Percentiles rank a stretch among this genome's conserved stretches.
These are phyloP conservation scores for Drosophila tanythrix DNA, from an alignment of 2,888 invertebrate genomes.

Conservation along the genomic window DNA sequence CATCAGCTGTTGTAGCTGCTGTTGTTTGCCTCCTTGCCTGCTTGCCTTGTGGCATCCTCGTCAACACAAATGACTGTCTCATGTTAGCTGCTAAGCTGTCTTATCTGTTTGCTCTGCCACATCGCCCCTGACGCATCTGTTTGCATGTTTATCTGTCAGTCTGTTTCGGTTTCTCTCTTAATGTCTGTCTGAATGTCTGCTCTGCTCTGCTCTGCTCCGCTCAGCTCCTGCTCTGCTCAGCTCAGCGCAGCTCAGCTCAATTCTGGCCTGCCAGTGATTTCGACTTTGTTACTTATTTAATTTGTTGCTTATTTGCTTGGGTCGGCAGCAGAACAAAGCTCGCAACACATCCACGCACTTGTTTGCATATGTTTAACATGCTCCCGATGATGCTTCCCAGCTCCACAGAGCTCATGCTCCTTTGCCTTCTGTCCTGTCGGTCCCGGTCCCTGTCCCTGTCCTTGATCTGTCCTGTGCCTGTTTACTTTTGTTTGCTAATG, in stretches of 20 bases:
- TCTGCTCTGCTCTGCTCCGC: background rate
- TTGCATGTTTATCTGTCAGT: slow-evolving; percentile 57
- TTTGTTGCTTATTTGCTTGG: slow-evolving; percentile 75
- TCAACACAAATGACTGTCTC: slow-evolving; percentile 81
- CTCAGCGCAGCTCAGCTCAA: slow-evolving; percentile 9
- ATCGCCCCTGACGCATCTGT: slow-evolving; percentile 48
- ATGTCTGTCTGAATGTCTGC: slow-evolving; percentile 3
- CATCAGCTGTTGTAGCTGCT: slow-evolving; percentile 27
- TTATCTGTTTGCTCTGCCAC: slow-evolving; percentile 64
- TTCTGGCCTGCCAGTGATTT: slow-evolving; percentile 46
- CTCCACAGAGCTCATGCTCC: background rate
- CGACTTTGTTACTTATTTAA: slow-evolving; percentile 79
- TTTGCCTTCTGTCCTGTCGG: background rate
- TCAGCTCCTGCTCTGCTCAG: background rate
- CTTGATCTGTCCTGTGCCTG: slow-evolving; percentile 5
- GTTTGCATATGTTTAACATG: slow-evolving; percentile 80
- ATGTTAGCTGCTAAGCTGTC: slow-evolving; percentile 79
- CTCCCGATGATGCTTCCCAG: slow-evolving; percentile 26
- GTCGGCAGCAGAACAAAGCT: slow-evolving; percentile 32
- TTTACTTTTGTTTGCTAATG: slow-evolving; percentile 71
- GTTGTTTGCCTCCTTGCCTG: slow-evolving; percentile 2
- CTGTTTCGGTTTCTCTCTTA: slow-evolving; percentile 12
- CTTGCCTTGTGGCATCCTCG: slow-evolving; percentile 58
- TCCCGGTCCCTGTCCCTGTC: background rate
- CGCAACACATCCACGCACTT: slow-evolving; percentile 60